Base-by-base conservation (phyloP, 1,140 invertebrate genomes). In the Rhizoglyphus robini region DNA sequence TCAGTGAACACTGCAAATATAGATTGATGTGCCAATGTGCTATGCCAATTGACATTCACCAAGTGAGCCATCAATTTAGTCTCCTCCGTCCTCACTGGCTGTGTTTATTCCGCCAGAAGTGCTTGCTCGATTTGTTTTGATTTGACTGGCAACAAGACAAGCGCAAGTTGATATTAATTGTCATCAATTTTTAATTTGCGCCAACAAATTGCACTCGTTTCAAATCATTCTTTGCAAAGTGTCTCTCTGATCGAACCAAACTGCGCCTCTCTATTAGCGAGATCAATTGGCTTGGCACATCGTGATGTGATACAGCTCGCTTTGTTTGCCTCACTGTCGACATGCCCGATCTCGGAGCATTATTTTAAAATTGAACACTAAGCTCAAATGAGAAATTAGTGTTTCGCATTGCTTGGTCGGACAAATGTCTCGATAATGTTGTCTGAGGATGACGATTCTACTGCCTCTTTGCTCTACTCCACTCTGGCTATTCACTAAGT, bases 121-220 rank as follows among this genome's bases (percentile, higher is more conserved):
- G 51, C 8, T 54, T 8, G 18, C 8, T 8, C 51, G 23, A 54
- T 54, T 54, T 54, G 23, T 54, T 54, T 54, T 54, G 23, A 54
- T 54, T 54, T 54, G 23, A 27, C 8, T 32, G 23, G 51, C 8
- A 54, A 5, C 8, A 54, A 54, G 51, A 54, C 20, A 54, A 54
- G 51, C 51, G 15, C 51, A 54, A 54, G 51, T 54, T 54, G 51
- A 54, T 27, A 54, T 54, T 54, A 54, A 54, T 54, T 54, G 51
- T 54, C 51, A 54, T 54, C 51, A 54, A 54, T 54, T 54, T 54
- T 54, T 54, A 54, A 54, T 54, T 54, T 54, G 51, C 8, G 20
- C 8, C 23, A 54, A 54, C 8, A 5, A 54, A 54, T 8, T 54
- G 8, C 20, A 20, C 15, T 23, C 23, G 8, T 32, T 54, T 8